These are phyloP conservation scores for Marmota monax DNA, from an alignment of 2,113 vertebrate genomes.

Conservation along the genomic window DNA sequence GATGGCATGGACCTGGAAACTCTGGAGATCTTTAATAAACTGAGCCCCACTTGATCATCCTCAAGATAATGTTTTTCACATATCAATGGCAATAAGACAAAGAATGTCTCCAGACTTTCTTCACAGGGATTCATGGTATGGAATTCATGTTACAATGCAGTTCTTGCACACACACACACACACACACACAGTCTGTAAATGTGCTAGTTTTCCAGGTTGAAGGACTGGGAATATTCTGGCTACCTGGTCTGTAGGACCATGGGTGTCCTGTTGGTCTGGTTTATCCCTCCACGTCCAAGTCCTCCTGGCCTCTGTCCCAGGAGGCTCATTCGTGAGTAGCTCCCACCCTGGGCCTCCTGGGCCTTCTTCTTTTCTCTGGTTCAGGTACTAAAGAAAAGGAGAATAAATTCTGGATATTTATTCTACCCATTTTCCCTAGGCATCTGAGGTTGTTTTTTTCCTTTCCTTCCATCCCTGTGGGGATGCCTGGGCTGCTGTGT, in stretches of 20 bases:
- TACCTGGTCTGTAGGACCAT: background rate
- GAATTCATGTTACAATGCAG: background rate
- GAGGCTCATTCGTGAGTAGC: background rate
- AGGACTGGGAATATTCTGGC: background rate
- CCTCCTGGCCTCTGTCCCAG: background rate
- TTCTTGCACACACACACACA: background rate
- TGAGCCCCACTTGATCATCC: background rate
- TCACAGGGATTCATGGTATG: background rate
- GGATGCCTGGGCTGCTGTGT: background rate
- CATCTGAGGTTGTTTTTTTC: background rate
- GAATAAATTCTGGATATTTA: background rate
- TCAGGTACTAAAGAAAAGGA: background rate
- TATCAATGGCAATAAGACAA: background rate
- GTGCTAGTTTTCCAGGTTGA: too few relatives aligned
- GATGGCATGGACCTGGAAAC: background rate
- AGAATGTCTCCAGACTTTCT: background rate
- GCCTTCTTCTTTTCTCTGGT: background rate
- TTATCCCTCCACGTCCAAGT: background rate
- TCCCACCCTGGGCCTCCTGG: background rate
- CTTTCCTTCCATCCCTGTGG: background rate
- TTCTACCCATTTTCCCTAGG: background rate
- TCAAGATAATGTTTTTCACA: background rate
- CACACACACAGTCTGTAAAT: background rate
- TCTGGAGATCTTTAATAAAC: background rate
- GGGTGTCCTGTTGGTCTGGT: too few relatives aligned